Evolutionary conservation across 1,140 invertebrate species (phyloP), one percentile per base, ranked within the genome.

Genomic region (Caenorhabditis latens): DNA sequence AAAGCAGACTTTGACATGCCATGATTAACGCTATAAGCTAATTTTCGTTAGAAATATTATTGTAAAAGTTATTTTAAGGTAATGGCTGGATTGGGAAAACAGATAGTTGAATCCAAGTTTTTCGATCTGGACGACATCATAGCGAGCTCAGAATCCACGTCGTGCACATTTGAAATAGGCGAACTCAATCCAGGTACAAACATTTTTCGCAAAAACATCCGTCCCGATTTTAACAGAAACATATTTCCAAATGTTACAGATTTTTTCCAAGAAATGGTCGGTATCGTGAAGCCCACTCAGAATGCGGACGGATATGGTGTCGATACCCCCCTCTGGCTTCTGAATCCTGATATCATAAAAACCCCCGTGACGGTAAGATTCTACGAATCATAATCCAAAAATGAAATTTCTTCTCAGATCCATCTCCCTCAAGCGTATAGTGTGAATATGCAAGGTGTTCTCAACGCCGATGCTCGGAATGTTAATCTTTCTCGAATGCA

Each of bases 61-160:
- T 4, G 11, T 11, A 67, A 67, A 61, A 21, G 1, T 40, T 42
- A 13, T 67, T 40, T 40, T 13, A 8, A 67, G 32, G 21, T 13
- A 67, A 65, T 84, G 84, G 16, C 21, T 24, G 24, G 16, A 19
- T 3, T 50, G 8, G 84, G 48, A 24, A 63, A 65, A 21, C 57
- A 63, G n/a, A 42, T 8, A 21, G 84, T 84, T 8, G 55, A 58
- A 8, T 48, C 84, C 14, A 61, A 55, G 9, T 85, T 53, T 40
- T 75, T 55, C 43, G 84, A 85, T 24, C n/a, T 85, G 16, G 84
- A 85, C 67, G 84, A 85, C 40, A 85, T 85, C 7, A 75, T 85
- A 13, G 84, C 84, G 9, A 71, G 32, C n/a, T 71, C 63, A 0
- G 55, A 65, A 5, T 24, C 63, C 11, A 85, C 67, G 4, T 71